Evolutionary conservation across 2,888 invertebrate genomes (phyloP), one percentile per base, ranked within the genome.

Genomic region (Drosophila pegasa): DNA sequence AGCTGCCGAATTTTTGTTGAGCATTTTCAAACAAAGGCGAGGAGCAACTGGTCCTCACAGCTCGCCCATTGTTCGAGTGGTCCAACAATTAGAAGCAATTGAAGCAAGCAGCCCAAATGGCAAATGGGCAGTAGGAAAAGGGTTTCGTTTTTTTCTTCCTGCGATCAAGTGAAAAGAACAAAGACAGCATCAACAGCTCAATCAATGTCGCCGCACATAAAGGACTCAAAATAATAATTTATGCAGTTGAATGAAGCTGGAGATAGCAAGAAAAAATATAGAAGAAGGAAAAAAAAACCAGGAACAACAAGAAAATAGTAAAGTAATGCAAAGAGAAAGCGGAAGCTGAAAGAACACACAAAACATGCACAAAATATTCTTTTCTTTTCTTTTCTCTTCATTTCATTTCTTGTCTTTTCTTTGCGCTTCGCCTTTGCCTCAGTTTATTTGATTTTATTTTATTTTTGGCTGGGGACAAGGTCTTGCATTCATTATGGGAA

Each of bases 191-290:
- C 62, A 78, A 81, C 86, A 85, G 75, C 76, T 89, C 82, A 76
- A 87, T 85, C 88, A 85, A 87, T 77, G 85, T 89, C 89, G 78
- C 62, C 62, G 40, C 61, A 50, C 38, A 66, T 56, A 73, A 78
- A 71, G 38, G 68, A 72, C 75, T 52, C 41, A 41, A 71, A 70
- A 77, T 69, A 80, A 84, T 87, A 74, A 87, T 87, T 87, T 84
- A 84, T 83, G 84, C 84, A 79, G 71, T 71, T 73, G 67, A 85
- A 57, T 71, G 66, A 71, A 75, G 71, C 50, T 47, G 51, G 72
- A 86, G 67, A 82, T 52, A 52, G 52, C 47, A 52, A 50, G 41
- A 48, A 27, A 20, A 27, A 31, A 27, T 2, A 14, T 14, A 4
- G 14, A 2, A 31, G 37, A 57, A 27, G 43, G 31, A 7, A 3